These are phyloP conservation scores for Drosophila burlai DNA, from an alignment of 1,140 invertebrate species.

Conservation along the genomic window DNA sequence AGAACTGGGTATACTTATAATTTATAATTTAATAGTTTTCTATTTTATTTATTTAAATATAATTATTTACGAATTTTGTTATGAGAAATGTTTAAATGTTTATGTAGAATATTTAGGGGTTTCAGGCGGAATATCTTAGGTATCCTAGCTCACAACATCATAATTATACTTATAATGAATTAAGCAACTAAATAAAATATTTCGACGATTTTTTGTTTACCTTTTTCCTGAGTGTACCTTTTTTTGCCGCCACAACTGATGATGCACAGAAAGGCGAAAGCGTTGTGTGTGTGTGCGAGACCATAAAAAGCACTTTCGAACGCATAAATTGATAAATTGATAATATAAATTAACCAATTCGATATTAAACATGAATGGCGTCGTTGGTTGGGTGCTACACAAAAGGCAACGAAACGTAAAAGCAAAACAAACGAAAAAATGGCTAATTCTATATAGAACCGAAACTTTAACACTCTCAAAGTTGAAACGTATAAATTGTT, in stretches of 20 bases:
- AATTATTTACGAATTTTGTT: too few relatives aligned
- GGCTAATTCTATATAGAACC: neutral
- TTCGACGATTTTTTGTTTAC: neutral
- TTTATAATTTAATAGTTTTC: too few relatives aligned
- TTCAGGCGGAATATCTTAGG: too few relatives aligned
- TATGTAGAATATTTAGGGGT: too few relatives aligned
- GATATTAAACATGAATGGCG: constrained; percentile 37
- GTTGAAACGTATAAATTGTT: neutral
- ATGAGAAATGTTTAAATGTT: too few relatives aligned
- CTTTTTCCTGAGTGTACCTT: neutral
- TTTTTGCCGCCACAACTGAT: constrained; percentile 10
- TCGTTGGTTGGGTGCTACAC: constrained; percentile 16
- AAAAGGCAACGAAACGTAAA: constrained; percentile 41
- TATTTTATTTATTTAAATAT: too few relatives aligned
- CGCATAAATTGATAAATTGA: constrained; percentile 81
- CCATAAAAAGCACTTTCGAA: constrained; percentile 80
- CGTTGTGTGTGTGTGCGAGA: constrained; percentile 32
- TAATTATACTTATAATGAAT: too few relatives aligned
- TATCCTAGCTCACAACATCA: too few relatives aligned
- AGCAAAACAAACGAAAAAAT: constrained; percentile 11
- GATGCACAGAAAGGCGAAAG: neutral
- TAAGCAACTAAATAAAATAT: neutral
- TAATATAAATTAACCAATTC: constrained; percentile 82
- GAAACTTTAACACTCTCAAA: constrained; percentile 4
- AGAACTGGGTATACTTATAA: too few relatives aligned